These are phyloP conservation scores for Thera britannica DNA, from an alignment of 2,888 invertebrate species.

Conservation along the genomic window DNA sequence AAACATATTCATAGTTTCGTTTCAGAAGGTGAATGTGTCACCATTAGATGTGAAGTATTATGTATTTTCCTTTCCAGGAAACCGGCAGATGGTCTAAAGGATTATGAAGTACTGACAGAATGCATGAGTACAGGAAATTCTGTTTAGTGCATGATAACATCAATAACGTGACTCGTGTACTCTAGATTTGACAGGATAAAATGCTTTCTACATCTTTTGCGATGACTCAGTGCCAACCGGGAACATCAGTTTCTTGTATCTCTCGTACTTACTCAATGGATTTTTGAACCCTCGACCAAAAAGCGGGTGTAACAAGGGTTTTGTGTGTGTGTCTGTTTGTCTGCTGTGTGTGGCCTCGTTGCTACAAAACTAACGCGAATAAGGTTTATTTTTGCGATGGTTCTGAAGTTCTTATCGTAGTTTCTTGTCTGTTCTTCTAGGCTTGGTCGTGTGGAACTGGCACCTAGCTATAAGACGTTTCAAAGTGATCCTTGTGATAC, in stretches of 20 bases:
- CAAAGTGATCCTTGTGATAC: no score
- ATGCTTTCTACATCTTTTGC: conserved; percentile 35
- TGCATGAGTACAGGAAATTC: conserved; percentile 34
- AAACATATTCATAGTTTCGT: no score
- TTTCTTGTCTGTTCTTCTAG: no score
- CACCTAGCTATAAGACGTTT: no score
- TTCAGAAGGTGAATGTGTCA: conserved; percentile 1
- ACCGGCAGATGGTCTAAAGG: conserved; percentile 41
- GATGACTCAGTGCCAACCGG: conserved; percentile 27
- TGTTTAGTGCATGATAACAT: conserved; percentile 37
- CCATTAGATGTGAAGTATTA: conserved; percentile 8
- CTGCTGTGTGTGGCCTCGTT: no score
- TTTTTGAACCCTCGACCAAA: background rate
- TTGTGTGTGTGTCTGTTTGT: background rate
- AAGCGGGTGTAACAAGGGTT: background rate
- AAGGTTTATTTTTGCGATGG: no score
- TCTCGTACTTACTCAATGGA: no score
- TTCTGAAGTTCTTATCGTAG: no score
- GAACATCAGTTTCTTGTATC: background rate
- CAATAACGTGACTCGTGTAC: conserved; percentile 35
- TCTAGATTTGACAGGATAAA: conserved; percentile 36
- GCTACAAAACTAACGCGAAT: no score
- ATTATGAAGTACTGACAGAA: conserved; percentile 38
- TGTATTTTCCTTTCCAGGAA: conserved; percentile 37
- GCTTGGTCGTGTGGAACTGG: no score